These are phyloP conservation scores for Sympetrum striolatum DNA, from an alignment of 2,888 invertebrate species.

Conservation along the genomic window DNA sequence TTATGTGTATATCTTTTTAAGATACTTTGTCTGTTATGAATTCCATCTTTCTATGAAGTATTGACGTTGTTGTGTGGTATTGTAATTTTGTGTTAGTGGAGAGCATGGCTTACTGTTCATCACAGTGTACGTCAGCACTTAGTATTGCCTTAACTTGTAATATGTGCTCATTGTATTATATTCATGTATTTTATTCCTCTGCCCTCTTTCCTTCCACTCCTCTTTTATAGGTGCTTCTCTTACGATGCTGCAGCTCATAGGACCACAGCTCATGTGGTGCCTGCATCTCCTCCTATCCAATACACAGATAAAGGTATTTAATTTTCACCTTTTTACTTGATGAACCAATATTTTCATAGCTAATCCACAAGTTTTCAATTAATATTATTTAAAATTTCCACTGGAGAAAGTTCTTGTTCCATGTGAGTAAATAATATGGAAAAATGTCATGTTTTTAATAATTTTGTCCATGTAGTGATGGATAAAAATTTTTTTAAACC, in stretches of 20 bases:
- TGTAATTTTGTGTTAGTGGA: background rate
- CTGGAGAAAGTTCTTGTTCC: no score
- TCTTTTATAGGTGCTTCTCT: constrained; percentile 72
- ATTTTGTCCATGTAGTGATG: no score
- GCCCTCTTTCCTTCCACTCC: background rate
- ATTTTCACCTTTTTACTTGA: background rate
- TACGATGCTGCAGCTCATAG: constrained; percentile 73
- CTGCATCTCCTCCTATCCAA: constrained; percentile 60
- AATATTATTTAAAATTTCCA: no score
- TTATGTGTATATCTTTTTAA: background rate
- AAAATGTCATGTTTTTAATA: no score
- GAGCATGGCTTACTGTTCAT: constrained; percentile 12
- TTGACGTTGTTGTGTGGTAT: background rate
- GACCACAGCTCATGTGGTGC: constrained; percentile 60
- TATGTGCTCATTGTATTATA: background rate
- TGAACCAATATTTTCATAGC: no score
- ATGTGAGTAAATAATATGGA: no score
- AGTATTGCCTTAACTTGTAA: background rate
- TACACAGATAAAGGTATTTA: constrained; percentile 57
- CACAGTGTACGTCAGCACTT: background rate
- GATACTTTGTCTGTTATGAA: background rate
- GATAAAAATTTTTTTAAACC: no score
- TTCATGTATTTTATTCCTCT: background rate
- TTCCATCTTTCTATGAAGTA: background rate
- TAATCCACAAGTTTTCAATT: no score